phyloP scores from a whole-genome alignment of 1,140 invertebrate genomes.

The Wasmannia auropunctata region DNA sequence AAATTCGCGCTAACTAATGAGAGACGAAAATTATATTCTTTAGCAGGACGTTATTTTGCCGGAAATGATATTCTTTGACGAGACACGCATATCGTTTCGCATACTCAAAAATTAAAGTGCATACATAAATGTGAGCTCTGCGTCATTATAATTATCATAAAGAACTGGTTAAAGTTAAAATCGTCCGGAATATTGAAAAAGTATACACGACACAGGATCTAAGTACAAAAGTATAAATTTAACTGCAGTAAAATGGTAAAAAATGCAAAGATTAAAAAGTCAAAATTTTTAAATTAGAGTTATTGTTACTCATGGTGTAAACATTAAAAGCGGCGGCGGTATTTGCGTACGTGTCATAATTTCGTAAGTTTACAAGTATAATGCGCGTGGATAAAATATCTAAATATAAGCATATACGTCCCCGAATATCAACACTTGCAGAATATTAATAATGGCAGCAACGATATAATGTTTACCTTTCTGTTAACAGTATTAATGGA shows the following conservation, averaged over 20 bases:
- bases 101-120: conserved; percentile 27
- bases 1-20: conserved; percentile 53
- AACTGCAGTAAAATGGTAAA: neutral
- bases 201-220: neutral
- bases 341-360: conserved; percentile 19
- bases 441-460: conserved; percentile 52
- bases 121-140: conserved; percentile 43
- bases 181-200: neutral
- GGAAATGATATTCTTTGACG: conserved; percentile 20
- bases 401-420: conserved; percentile 26
- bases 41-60: conserved; percentile 5
- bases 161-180: conserved; percentile 57
- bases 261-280: neutral
- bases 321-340: neutral
- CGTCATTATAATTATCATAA: conserved; percentile 24
- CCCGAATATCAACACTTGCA: conserved; percentile 28
- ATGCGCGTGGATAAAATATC: neutral
- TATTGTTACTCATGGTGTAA: neutral
- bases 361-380: conserved; percentile 21
- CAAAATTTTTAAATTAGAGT: conserved; percentile 6
- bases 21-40: conserved; percentile 53
- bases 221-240: neutral
- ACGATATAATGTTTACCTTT: conserved; percentile 40
- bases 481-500: conserved; percentile 44
- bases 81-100: neutral